Conservation (phyloP, 2,113 vertebrate species). For the Rhagologus leucostigma region DNA sequence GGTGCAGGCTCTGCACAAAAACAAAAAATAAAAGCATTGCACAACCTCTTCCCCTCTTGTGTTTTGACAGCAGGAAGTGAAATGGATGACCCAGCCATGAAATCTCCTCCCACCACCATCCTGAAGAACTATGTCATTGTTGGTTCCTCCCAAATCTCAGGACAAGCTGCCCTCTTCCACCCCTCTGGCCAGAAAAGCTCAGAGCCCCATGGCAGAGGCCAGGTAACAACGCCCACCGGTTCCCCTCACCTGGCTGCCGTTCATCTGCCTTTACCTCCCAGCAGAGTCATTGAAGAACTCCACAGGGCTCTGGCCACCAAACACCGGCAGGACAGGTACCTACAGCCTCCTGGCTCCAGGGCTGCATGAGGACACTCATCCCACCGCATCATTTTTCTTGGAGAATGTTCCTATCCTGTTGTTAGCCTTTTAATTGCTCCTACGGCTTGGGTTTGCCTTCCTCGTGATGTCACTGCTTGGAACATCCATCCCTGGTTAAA, state of each 20-base stretch:
- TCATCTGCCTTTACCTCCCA: slow-evolving; percentile 87
- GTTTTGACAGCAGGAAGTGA: slow-evolving; percentile 41
- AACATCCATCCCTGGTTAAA: not conserved
- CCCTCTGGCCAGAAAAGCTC: slow-evolving; percentile 70
- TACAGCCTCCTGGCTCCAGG: not conserved
- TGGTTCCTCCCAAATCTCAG: slow-evolving; percentile 74
- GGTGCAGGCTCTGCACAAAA: not conserved
- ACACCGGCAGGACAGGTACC: slow-evolving; percentile 93
- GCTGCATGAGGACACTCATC: not conserved
- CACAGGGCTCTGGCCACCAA: slow-evolving; percentile 92
- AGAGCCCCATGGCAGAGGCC: slow-evolving; percentile 72
- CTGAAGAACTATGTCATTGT: slow-evolving; percentile 77
- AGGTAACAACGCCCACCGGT: slow-evolving; percentile 84
- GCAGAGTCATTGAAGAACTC: slow-evolving; percentile 95
- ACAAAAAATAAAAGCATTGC: not conserved
- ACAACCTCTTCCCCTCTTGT: not conserved
- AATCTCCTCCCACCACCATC: slow-evolving; percentile 78
- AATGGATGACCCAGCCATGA: slow-evolving; percentile 69
- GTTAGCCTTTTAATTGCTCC: not conserved
- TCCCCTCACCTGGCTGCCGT: slow-evolving; percentile 86
- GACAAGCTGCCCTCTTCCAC: slow-evolving; percentile 75
- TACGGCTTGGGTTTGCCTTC: not conserved
- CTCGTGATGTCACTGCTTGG: not conserved
- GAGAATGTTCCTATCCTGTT: not conserved
- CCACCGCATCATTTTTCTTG: not conserved